Percentiles rank a stretch among this genome's conserved stretches.
phyloP scores from a whole-genome alignment of 2,113 vertebrate genomes.

The Macrotis lagotis region DNA sequence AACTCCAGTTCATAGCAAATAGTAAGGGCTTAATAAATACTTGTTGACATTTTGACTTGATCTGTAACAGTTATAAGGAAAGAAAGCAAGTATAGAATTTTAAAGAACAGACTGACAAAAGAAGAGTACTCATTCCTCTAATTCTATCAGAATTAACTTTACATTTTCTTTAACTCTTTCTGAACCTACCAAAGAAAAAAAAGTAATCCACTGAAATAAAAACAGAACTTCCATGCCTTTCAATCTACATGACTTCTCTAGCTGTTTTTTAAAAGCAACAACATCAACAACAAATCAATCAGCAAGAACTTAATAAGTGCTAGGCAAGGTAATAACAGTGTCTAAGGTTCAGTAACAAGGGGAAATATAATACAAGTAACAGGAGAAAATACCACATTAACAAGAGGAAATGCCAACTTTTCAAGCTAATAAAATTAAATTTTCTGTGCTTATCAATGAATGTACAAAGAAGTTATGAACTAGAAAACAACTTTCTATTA shows the following conservation, averaged over 20 bases:
- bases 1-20: background rate
- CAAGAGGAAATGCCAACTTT: conserved; percentile 58
- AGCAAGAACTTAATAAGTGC: background rate
- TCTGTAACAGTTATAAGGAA: background rate
- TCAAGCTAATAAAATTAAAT: conserved; percentile 31
- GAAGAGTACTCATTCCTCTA: background rate
- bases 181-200: conserved; percentile 47
- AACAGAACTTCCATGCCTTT: conserved; percentile 66
- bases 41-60: background rate
- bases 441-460: conserved; percentile 45
- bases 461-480: conserved; percentile 30
- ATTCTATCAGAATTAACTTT: conserved; percentile 57
- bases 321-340: background rate
- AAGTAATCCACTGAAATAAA: conserved; percentile 69
- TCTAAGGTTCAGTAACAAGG: conserved; percentile 58
- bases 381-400: conserved; percentile 6
- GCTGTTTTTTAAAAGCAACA: conserved; percentile 49
- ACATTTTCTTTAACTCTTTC: conserved; percentile 69
- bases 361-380: conserved; percentile 21
- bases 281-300: conserved; percentile 33
- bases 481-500: background rate
- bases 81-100: background rate
- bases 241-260: conserved; percentile 48
- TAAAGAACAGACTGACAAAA: background rate
- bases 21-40: background rate